Evolutionary conservation across 1,140 invertebrate genomes (phyloP).

Genomic region (Leptopilina clavipes): DNA sequence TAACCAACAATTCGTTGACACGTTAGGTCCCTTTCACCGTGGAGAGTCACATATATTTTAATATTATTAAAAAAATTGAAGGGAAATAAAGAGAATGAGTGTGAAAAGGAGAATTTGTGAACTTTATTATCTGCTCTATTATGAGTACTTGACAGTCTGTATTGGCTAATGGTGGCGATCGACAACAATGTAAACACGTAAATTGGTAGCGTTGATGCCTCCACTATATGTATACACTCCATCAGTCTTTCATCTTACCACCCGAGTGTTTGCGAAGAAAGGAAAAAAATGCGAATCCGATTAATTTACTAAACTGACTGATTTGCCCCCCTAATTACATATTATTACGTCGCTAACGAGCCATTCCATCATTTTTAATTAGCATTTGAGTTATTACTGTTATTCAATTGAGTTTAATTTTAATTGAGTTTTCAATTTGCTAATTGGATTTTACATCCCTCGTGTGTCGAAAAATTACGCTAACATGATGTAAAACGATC

Average conservation of each 20-base stretch:
- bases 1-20: too few relatives aligned
- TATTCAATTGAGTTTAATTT: constrained; percentile 1
- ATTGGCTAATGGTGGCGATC: background rate
- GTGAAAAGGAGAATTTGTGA: background rate
- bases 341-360: background rate
- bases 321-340: background rate
- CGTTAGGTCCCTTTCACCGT: too few relatives aligned
- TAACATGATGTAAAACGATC: background rate
- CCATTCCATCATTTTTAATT: background rate
- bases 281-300: background rate
- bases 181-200: constrained; percentile 22
- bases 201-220: constrained; percentile 13
- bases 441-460: constrained; percentile 9
- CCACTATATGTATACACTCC: background rate
- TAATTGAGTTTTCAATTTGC: constrained; percentile 3
- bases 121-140: constrained; percentile 17
- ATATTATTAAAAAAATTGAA: too few relatives aligned
- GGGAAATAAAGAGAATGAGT: background rate
- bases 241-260: background rate
- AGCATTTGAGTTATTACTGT: background rate
- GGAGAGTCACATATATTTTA: too few relatives aligned
- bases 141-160: background rate
- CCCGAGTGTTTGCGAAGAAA: background rate
- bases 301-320: background rate
- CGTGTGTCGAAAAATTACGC: background rate